Evolutionary conservation across 2,888 invertebrate species (phyloP).

Genomic region (Norana najaformis): DNA sequence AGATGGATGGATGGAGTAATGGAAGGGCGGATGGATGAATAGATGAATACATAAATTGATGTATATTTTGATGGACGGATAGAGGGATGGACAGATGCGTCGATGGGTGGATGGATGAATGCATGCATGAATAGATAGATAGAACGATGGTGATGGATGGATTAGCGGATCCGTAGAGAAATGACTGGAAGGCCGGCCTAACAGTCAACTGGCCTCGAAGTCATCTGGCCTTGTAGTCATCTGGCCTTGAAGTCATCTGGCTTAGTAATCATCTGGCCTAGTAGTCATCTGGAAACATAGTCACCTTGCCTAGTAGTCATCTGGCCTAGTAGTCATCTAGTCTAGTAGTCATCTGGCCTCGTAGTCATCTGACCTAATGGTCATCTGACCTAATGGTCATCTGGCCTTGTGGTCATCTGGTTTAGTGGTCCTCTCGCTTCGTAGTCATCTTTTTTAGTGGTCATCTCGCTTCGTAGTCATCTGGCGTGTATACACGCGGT

Average conservation of each 20-base stretch:
- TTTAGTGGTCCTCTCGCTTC: not conserved
- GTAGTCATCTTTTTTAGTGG: not conserved
- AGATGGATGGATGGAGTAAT: too few species aligned
- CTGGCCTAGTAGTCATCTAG: not conserved
- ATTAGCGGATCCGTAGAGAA: not conserved
- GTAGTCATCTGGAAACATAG: too few species aligned
- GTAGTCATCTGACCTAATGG: too few species aligned
- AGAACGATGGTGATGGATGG: not conserved
- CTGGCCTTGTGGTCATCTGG: not conserved
- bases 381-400: too few species aligned
- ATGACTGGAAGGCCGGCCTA: not conserved
- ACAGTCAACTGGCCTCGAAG: not conserved
- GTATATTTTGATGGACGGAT: not conserved
- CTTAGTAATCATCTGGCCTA: too few species aligned
- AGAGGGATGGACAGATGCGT: not conserved
- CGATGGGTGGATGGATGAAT: not conserved
- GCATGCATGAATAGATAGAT: not conserved
- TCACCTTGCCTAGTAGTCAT: not conserved
- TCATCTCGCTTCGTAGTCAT: not conserved
- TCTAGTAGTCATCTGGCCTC: not conserved
- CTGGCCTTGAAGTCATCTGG: too few species aligned
- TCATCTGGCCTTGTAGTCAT: not conserved
- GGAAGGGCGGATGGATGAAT: too few species aligned
- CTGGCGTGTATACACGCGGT: not conserved
- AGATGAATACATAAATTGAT: not conserved